Evolutionary conservation across 2,888 invertebrate genomes (phyloP).

Genomic region (Tillus elongatus): DNA sequence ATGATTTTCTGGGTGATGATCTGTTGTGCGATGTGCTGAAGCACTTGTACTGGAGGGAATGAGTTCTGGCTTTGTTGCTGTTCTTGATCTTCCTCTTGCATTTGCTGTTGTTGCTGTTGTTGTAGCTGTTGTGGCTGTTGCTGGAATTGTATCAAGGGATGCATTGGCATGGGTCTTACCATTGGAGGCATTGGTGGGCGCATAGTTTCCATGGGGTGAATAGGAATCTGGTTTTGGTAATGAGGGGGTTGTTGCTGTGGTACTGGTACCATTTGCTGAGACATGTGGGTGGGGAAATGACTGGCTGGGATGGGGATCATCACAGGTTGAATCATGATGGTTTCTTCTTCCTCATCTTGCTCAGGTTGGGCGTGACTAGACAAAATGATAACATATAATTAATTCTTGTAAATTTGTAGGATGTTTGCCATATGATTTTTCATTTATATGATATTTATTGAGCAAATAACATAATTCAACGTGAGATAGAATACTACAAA

Average conservation of each 20-base stretch:
- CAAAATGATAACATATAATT: too few species aligned
- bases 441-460: too few species aligned
- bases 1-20: constrained; percentile 38
- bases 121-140: constrained; percentile 34
- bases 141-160: constrained; percentile 20
- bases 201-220: constrained; percentile 48
- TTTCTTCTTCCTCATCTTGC: constrained; percentile 35
- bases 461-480: too few species aligned
- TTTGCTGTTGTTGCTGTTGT: constrained; percentile 30
- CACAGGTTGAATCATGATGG: constrained; percentile 41
- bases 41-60: constrained; percentile 39
- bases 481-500: too few species aligned
- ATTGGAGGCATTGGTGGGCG: constrained; percentile 41
- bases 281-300: constrained; percentile 38
- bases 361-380: too few species aligned
- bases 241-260: constrained; percentile 19
- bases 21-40: constrained; percentile 42
- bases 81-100: constrained; percentile 26
- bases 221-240: constrained; percentile 27
- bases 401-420: too few species aligned
- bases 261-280: constrained; percentile 31
- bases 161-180: constrained; percentile 27
- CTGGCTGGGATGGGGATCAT: constrained; percentile 39
- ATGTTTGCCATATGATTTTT: too few species aligned
- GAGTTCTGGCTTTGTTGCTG: constrained; percentile 26